These are phyloP conservation scores for Drosophila mojavensis DNA, from an alignment of 1,140 invertebrate genomes.

Conservation along the genomic window DNA sequence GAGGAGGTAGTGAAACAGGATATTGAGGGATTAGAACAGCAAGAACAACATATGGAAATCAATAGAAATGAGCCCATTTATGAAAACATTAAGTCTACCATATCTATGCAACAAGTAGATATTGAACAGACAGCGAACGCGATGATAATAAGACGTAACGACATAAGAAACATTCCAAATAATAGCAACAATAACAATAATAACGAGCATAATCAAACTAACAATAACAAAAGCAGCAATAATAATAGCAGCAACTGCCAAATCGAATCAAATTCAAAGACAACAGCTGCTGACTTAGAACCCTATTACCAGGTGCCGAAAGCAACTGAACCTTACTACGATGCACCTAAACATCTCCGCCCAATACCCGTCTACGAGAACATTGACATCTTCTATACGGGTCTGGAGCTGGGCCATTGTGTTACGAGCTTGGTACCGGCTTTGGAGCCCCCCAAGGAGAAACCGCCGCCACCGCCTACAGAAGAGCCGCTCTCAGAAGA, in stretches of 20 bases:
- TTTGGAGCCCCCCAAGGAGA: slow-evolving; percentile 92
- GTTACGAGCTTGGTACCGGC: slow-evolving; percentile 3
- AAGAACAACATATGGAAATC: slow-evolving; percentile 8
- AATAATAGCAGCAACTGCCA: slow-evolving; percentile 25
- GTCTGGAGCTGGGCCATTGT: slow-evolving; percentile 56
- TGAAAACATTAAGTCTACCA: slow-evolving; percentile 79
- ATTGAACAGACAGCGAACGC: slow-evolving; percentile 66
- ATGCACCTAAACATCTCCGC: slow-evolving; percentile 77
- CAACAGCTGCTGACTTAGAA: slow-evolving; percentile 55
- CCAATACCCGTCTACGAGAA: slow-evolving; percentile 86
- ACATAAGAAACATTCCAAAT: slow-evolving; percentile 74
- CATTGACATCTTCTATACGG: slow-evolving; percentile 85
- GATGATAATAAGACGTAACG: slow-evolving; percentile 49
- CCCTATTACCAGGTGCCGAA: slow-evolving; percentile 83
- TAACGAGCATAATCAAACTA: slow-evolving; percentile 72
- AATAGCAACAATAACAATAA: slow-evolving; percentile 69
- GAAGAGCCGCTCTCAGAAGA: slow-evolving; percentile 85
- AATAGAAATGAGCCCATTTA: slow-evolving; percentile 74
- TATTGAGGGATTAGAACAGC: slow-evolving; percentile 4
- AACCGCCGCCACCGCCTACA: slow-evolving; percentile 92
- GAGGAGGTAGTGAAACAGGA: slow-evolving; percentile 32
- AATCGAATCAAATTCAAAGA: slow-evolving; percentile 39
- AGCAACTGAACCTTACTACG: slow-evolving; percentile 80
- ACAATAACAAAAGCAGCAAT: slow-evolving; percentile 40
- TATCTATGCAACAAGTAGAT: slow-evolving; percentile 77